Evolutionary conservation across 1,140 invertebrate genomes (phyloP), one percentile per base, ranked within the genome.

Genomic region (Eupristina koningsbergeri): DNA sequence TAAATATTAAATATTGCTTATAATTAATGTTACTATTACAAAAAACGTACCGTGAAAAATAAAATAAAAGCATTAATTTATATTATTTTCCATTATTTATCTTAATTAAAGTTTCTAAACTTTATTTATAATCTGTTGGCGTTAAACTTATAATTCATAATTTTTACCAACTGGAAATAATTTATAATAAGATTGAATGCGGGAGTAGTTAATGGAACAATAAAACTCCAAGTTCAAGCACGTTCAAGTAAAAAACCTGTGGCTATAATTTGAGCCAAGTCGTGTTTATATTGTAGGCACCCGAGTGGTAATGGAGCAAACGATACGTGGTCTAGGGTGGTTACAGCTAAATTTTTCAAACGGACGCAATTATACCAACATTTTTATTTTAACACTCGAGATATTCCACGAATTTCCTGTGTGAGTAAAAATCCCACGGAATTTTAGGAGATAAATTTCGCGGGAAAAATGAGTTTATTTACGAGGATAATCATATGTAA

Each of bases 401-500:
- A 36, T 36, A 71, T 71, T 71, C 39, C 17, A 41, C 19, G 36
- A 71, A 69, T 19, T 41, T n/a, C n/a, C 36, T 22, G 5, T 19
- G 36, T 71, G n/a, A 41, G n/a, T 13, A 41, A 41, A 71, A 41
- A 71, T 19, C 19, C 17, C 22, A 36, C 39, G 5, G 3, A 71
- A 41, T 41, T 69, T 39, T 22, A 8, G 15, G 39, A 69, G 34
- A 19, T 36, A 22, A 5, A 22, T 69, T 69, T 69, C 39, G 34
- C 17, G 15, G 39, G 26, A 69, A 19, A 41, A 36, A 11, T 41
- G 26, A 41, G 36, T 71, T n/a, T 41, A 71, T 71, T 71, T 71
- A 71, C 22, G 67, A 71, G 19, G 3, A 7, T 71, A 71, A 71
- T 71, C 67, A 41, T 71, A 71, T 36, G 67, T 71, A 71, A 71